Evolutionary conservation across 53 echinoderm and acorn worm species (phyloP).

Genomic region (Astropecten irregularis): DNA sequence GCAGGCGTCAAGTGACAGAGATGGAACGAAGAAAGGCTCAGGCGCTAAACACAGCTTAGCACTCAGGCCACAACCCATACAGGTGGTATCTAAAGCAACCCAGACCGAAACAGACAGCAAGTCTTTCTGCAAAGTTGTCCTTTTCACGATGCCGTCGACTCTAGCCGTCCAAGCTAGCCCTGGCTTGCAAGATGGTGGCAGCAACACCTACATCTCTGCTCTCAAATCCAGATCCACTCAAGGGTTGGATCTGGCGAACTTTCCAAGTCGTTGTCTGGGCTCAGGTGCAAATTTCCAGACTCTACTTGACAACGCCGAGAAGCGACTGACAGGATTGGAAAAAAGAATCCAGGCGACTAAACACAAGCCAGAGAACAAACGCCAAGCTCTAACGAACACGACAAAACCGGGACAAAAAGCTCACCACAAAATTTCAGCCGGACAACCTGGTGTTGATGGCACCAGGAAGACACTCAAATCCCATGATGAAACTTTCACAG

Average conservation of each 20-base stretch:
- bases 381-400: too few relatives aligned
- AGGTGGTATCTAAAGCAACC: not conserved
- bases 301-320: constrained; percentile 24
- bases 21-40: too few relatives aligned
- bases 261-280: not conserved
- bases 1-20: too few relatives aligned
- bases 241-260: not conserved
- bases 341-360: not conserved
- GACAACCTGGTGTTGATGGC: not conserved
- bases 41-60: too few relatives aligned
- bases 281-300: not conserved
- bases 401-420: too few relatives aligned
- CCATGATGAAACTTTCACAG: too few relatives aligned
- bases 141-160: constrained; percentile 1
- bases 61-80: not conserved
- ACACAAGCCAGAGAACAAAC: too few relatives aligned
- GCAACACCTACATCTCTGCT: not conserved
- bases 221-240: not conserved
- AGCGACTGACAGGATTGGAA: constrained; percentile 22
- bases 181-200: not conserved
- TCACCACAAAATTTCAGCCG: not conserved
- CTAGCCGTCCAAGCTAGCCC: not conserved
- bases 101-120: constrained; percentile 10
- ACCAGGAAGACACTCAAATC: too few relatives aligned
- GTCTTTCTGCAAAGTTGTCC: not conserved